Conservation (phyloP, 2,888 invertebrate species). For the Parochlus steinenii region DNA sequence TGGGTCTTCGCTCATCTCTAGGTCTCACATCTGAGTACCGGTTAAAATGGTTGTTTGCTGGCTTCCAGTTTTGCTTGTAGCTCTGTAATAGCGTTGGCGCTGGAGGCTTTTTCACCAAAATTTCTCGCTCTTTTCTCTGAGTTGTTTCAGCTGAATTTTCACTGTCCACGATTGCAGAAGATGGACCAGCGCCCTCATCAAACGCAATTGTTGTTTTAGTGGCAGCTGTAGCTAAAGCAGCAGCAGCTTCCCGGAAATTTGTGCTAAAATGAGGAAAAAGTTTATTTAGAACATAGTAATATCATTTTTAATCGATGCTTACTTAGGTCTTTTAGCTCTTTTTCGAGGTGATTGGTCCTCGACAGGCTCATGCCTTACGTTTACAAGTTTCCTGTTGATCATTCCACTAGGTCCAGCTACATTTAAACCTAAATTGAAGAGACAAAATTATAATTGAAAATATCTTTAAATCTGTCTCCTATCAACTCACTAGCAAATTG, state of each 20-base stretch:
- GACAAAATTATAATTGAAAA: too few relatives aligned
- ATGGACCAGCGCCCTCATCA: too few relatives aligned
- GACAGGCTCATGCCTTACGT: too few relatives aligned
- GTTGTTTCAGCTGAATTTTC: constrained; percentile 5
- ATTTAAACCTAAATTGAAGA: too few relatives aligned
- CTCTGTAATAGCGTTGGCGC: constrained; percentile 37
- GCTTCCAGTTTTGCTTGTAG: constrained; percentile 52
- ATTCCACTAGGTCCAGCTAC: too few relatives aligned
- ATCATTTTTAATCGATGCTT: too few relatives aligned
- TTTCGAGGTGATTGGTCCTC: too few relatives aligned
- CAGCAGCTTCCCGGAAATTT: constrained; percentile 17
- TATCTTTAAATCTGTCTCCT: too few relatives aligned
- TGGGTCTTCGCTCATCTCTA: constrained; percentile 70
- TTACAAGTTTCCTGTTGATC: too few relatives aligned
- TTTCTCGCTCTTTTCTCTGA: constrained; percentile 17
- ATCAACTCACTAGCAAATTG: too few relatives aligned
- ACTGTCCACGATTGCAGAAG: too few relatives aligned
- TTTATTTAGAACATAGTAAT: neutral
- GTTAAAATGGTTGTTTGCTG: constrained; percentile 56
- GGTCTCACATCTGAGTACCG: constrained; percentile 70
- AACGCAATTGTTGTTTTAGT: neutral
- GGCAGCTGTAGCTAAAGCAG: constrained; percentile 23
- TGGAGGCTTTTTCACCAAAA: constrained; percentile 26
- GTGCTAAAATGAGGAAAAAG: constrained; percentile 9
- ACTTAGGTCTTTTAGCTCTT: too few relatives aligned